These are phyloP conservation scores for Ochotona princeps DNA, from an alignment of 2,113 vertebrate species.

Conservation along the genomic window DNA sequence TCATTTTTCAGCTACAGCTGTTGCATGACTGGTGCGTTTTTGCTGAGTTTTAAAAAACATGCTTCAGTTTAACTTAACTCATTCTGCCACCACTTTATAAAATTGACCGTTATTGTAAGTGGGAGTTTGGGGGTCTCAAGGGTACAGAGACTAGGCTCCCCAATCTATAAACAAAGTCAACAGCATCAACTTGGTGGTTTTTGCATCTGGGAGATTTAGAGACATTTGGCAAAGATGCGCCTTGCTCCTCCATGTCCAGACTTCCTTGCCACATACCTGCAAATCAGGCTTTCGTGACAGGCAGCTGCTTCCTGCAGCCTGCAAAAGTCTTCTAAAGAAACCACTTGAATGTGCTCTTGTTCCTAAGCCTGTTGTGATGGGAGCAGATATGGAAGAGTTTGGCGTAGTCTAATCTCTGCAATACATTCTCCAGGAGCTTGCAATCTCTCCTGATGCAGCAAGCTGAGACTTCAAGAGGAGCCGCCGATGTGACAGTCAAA, in stretches of 20 bases:
- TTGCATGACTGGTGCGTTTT: not conserved
- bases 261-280: not conserved
- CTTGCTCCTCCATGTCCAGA: not conserved
- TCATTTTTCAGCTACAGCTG: not conserved
- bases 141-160: not conserved
- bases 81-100: not conserved
- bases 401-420: slow-evolving; percentile 44
- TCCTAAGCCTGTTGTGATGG: slow-evolving; percentile 21
- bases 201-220: not conserved
- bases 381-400: slow-evolving; percentile 38
- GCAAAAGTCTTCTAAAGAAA: slow-evolving; percentile 38
- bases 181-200: not conserved
- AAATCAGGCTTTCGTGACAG: slow-evolving; percentile 10
- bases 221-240: not conserved
- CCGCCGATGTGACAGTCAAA: not conserved
- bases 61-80: not conserved
- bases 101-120: not conserved
- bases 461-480: not conserved
- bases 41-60: not conserved
- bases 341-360: slow-evolving; percentile 44
- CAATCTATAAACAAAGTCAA: not conserved
- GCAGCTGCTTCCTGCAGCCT: not conserved
- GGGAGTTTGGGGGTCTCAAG: not conserved
- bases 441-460: not conserved
- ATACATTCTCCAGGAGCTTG: slow-evolving; percentile 53